Evolutionary conservation across 2,888 invertebrate species (phyloP).

Genomic region (Sepiola atlantica): DNA sequence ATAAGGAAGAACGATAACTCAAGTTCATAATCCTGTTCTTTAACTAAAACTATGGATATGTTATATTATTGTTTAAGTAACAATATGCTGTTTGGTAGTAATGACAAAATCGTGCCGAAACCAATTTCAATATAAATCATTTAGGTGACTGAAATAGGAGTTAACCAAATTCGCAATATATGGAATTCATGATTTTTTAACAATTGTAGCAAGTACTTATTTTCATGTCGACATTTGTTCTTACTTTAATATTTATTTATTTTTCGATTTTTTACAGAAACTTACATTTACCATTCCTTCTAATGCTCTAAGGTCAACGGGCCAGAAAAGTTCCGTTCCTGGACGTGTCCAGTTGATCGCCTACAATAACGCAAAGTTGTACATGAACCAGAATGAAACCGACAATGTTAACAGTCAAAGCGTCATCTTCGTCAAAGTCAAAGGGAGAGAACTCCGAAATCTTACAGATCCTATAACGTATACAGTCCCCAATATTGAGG

Average conservation of each 20-base stretch:
- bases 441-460: conserved; percentile 56
- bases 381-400: conserved; percentile 46
- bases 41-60: no score
- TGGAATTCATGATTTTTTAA: no score
- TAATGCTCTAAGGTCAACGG: background rate
- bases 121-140: no score
- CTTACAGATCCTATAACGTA: conserved; percentile 62
- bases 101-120: no score
- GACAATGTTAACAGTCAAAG: conserved; percentile 55
- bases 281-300: background rate
- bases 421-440: conserved; percentile 64
- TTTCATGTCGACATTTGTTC: no score
- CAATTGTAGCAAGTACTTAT: no score
- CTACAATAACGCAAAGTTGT: conserved; percentile 57
- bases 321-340: background rate
- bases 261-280: background rate
- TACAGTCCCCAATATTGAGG: conserved; percentile 61
- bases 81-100: no score
- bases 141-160: no score
- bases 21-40: no score
- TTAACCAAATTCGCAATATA: no score
- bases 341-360: conserved; percentile 57
- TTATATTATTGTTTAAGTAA: no score
- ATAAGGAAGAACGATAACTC: no score
- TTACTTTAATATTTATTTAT: background rate